Conservation (phyloP, 1,140 invertebrate genomes). For the Lepidurus arcticus region DNA sequence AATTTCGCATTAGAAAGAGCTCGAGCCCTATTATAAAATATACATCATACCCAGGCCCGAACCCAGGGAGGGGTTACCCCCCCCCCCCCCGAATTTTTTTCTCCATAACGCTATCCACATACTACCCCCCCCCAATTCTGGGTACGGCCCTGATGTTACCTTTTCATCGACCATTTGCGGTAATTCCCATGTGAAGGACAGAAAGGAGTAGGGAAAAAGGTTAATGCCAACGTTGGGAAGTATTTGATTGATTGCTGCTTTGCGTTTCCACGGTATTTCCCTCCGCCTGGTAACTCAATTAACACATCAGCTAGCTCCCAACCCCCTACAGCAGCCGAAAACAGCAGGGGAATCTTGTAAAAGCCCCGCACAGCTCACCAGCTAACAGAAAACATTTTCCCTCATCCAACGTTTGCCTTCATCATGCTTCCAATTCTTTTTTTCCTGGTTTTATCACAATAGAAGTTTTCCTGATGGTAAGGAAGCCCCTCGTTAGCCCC, state of each 20-base stretch:
- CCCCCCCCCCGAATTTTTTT: no score
- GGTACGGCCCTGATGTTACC: neutral
- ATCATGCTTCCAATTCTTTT: constrained; percentile 1
- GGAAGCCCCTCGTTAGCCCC: constrained; percentile 12
- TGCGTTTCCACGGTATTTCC: neutral
- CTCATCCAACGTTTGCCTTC: neutral
- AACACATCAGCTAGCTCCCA: neutral
- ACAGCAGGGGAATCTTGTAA: neutral
- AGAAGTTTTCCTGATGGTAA: neutral
- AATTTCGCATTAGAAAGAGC: no score
- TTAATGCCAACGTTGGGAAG: neutral
- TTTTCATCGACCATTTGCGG: neutral
- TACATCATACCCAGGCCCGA: no score
- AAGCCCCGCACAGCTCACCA: neutral
- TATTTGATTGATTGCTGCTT: neutral
- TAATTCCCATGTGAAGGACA: neutral
- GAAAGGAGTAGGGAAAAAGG: neutral
- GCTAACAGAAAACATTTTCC: neutral
- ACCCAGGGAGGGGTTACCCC: no score
- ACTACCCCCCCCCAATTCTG: no score
- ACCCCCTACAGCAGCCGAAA: neutral
- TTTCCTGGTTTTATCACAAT: neutral
- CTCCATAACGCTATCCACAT: no score
- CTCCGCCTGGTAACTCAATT: constrained; percentile 5
- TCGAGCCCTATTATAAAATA: no score